Base-by-base conservation (phyloP, 2,797 vertebrate genomes). In the Tenualosa ilisha region DNA sequence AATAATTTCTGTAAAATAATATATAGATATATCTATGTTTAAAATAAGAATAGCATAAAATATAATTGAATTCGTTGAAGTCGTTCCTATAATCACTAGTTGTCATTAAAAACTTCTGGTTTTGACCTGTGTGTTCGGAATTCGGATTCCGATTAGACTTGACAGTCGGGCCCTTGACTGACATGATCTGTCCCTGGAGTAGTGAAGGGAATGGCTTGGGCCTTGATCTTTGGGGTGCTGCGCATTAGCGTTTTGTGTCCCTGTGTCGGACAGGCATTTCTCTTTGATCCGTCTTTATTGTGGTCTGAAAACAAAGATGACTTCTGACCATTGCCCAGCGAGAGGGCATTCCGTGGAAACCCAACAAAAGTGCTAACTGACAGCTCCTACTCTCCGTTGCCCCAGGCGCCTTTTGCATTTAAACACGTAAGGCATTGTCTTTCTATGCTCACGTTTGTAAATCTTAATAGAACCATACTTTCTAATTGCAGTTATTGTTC, bases 251-350 rank as follows among this genome's bases (percentile, higher is more conserved):
- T 93, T 94, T 87, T 88, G 81, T 87, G 92, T 89, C 87, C 91
- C 91, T 31, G 93, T 89, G 87, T 90, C 86, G 92, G 92, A 94
- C 94, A 94, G 89, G 89, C 90, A 84, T 90, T 91, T 89, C 91
- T 92, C 94, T 97, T 97, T 96, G 95, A 96, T 96, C 93, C 94
- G 91, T 89, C 92, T 89, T 93, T 93, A 94, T 95, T 96, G 92
- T 93, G 91, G 87, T 84, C 87, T 68, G 91, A 90, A 95, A 95
- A 96, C 94, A 96, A 95, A 94, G 95, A 93, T 94, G 91, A 92
- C 93, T 95, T 81, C 87, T 93, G 93, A 91, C 92, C 94, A 88
- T 89, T 91, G 89, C 92, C 84, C 93, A 91, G 89, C 90, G 84
- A 91, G 93, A 90, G 87, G 89, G 90, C 93, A 89, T 93, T 93